Evolutionary conservation across 92 coral and sea anemone species (phyloP), one percentile per base, ranked within the genome.

Genomic region (Hydrozoanthus gracilis): DNA sequence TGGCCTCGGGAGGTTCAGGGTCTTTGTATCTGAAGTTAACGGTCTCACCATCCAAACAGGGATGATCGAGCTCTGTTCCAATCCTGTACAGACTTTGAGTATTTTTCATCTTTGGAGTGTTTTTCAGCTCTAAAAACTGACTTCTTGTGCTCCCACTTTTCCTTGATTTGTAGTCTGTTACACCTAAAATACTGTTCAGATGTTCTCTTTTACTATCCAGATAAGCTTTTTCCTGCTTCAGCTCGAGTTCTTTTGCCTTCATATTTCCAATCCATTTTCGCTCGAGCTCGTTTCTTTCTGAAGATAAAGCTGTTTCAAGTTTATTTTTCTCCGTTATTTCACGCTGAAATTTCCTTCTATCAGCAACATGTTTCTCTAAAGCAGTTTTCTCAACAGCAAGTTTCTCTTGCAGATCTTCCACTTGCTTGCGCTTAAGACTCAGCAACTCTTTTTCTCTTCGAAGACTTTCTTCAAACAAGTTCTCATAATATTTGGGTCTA

Each of bases 371-470:
- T 73, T 91, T 90, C 49, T 92, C 95, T 76, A 94, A 79, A n/a
- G 88, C 87, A 8, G 74, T 86, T 71, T 94, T 94, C 71, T 94
- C 98, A 7, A 83, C 77, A 20, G 88, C 82, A n/a, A 94, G 91
- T 61, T 89, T 87, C 20, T 86, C 79, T 49, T 93, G 95, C 27
- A 94, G 83, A 77, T 92, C 95, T 77, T 92, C 95, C 51, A 92
- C 94, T 69, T 94, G 98, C 55, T 89, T 91, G 18, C 94, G 94
- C 86, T 94, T 94, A 5, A 91, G 79, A 7, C 82, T 82, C 83
- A 94, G 84, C 45, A 93, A 76, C 73, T 92, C 95, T 79, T 92
- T 94, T 61, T 94, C 98, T 87, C 95, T 91, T 67, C 92, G 91
- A 46, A 94, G 86, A 77, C 91, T 94, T 60, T 94, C 98, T 68